Percentiles rank a stretch among this genome's conserved stretches.
Conservation (phyloP, 1,140 invertebrate genomes). For the Tetramorium alpestre region DNA sequence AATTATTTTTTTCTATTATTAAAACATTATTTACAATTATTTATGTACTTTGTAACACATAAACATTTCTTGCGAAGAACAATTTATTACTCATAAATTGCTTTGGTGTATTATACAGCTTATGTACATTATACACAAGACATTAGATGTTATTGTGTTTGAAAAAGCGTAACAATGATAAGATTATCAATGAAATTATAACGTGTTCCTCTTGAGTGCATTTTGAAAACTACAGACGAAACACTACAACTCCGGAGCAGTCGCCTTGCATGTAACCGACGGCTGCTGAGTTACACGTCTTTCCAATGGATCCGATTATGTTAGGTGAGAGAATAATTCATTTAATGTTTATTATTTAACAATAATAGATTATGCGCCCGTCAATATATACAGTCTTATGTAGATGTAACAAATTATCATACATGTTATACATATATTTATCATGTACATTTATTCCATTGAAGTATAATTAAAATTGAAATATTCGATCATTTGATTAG, state of each 20-base stretch:
- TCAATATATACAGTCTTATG: neutral
- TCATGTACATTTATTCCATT: neutral
- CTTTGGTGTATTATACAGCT: neutral
- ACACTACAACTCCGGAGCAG: neutral
- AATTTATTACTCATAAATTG: neutral
- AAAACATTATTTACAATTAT: neutral
- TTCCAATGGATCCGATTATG: slow-evolving; percentile 82
- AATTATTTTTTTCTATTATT: neutral
- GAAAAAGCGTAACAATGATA: neutral
- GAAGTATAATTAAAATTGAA: neutral
- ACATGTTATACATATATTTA: neutral
- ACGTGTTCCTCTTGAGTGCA: neutral
- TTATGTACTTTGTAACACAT: neutral
- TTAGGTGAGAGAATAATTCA: slow-evolving; percentile 78
- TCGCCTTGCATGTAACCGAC: slow-evolving; percentile 72
- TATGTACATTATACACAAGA: neutral
- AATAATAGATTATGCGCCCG: neutral
- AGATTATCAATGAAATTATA: neutral
- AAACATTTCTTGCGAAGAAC: neutral
- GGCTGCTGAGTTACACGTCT: slow-evolving; percentile 65
- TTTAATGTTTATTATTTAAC: neutral
- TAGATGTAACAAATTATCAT: neutral
- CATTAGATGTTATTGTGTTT: slow-evolving; percentile 1
- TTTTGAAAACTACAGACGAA: neutral
- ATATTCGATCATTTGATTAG: neutral